phyloP scores from a whole-genome alignment of 2,888 invertebrate species.

The Pseudanteris insignis region DNA sequence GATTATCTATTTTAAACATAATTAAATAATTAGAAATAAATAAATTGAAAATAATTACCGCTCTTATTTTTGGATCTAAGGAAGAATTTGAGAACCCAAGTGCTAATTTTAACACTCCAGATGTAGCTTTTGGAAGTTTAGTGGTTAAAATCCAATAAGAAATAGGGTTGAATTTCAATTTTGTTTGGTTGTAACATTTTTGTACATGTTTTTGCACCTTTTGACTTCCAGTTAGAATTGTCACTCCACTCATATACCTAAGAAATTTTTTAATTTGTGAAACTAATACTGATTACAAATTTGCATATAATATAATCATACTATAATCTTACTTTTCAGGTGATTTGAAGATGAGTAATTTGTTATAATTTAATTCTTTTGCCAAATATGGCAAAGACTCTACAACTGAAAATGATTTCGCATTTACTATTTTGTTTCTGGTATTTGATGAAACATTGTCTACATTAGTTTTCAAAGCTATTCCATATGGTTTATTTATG shows the following conservation, averaged over 20 bases:
- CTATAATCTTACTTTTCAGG: constrained; percentile 45
- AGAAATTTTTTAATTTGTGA: no score
- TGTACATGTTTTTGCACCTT: constrained; percentile 3
- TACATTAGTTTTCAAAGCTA: constrained; percentile 1
- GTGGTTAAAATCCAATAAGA: constrained; percentile 44
- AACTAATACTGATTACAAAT: no score
- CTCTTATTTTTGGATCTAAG: constrained; percentile 4
- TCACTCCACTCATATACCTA: constrained; percentile 42
- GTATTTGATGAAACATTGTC: neutral
- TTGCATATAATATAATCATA: no score
- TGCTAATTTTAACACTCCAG: constrained; percentile 10
- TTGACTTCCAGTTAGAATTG: constrained; percentile 14
- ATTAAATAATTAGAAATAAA: neutral
- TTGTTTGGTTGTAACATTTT: constrained; percentile 1
- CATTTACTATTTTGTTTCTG: constrained; percentile 20
- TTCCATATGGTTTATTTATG: constrained; percentile 42
- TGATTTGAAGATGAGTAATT: constrained; percentile 24
- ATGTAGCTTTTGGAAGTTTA: constrained; percentile 27
- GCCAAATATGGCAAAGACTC: constrained; percentile 30
- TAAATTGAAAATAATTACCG: constrained; percentile 26
- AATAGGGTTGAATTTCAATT: constrained; percentile 2
- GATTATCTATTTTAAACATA: neutral
- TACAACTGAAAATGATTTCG: constrained; percentile 7
- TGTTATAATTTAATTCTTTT: constrained; percentile 13
- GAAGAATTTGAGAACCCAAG: constrained; percentile 12